These are phyloP conservation scores for Penelope pileata DNA, from an alignment of 2,113 vertebrate genomes.

Conservation along the genomic window DNA sequence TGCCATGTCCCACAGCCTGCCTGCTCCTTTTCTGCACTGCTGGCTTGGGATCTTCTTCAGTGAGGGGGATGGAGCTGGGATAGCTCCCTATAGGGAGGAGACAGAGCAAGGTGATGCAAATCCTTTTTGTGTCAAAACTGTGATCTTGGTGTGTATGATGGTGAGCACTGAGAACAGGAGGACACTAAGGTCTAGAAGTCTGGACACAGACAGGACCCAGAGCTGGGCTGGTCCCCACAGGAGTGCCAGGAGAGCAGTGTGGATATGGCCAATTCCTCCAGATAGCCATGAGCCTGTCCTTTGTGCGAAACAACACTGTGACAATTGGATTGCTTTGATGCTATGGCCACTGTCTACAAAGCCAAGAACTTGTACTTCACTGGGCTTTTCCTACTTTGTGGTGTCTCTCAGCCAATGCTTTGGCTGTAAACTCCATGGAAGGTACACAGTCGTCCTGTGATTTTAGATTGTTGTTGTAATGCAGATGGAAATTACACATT, in stretches of 20 bases:
- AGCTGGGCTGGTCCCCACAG: neutral
- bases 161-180: neutral
- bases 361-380: neutral
- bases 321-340: neutral
- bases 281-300: neutral
- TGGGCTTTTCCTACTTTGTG: neutral
- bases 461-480: neutral
- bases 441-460: neutral
- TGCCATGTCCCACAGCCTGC: neutral
- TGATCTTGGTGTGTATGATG: neutral
- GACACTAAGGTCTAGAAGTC: neutral
- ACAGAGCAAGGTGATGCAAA: neutral
- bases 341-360: neutral
- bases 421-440: neutral
- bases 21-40: neutral
- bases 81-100: neutral
- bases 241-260: neutral
- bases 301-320: neutral
- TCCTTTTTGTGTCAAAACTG: neutral
- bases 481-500: neutral
- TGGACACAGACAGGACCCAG: neutral
- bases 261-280: neutral
- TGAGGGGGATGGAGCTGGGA: neutral
- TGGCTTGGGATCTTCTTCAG: accelerated
- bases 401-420: neutral